These are phyloP conservation scores for Silurus asotus DNA, from an alignment of 2,113 vertebrate genomes.

Conservation along the genomic window DNA sequence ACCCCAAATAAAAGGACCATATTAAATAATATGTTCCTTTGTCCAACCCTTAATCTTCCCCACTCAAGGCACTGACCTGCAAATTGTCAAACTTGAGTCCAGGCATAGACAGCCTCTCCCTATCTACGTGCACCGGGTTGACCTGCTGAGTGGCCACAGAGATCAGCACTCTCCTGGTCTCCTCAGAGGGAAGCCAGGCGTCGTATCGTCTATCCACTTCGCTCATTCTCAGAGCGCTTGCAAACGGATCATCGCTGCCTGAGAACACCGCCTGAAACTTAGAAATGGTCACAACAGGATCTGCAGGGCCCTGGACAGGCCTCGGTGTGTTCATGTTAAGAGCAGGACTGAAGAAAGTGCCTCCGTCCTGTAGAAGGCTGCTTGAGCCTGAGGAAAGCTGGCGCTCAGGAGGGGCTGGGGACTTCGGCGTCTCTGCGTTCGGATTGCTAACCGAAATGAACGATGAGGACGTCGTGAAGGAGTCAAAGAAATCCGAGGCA, in stretches of 20 bases:
- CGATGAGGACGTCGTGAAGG: slow-evolving; percentile 85
- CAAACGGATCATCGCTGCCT: slow-evolving; percentile 88
- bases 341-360: slow-evolving; percentile 59
- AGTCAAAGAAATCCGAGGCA: slow-evolving; percentile 95
- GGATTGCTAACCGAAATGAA: slow-evolving; percentile 97
- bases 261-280: slow-evolving; percentile 91
- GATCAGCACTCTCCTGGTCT: slow-evolving; percentile 80
- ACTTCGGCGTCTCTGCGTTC: slow-evolving; percentile 76
- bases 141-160: slow-evolving; percentile 86
- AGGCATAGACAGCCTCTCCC: slow-evolving; percentile 90
- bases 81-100: slow-evolving; percentile 97
- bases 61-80: slow-evolving; percentile 75
- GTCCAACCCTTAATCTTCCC: not conserved
- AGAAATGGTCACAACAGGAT: slow-evolving; percentile 73
- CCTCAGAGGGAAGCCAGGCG: slow-evolving; percentile 90
- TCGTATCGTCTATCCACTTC: slow-evolving; percentile 92
- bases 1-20: too few species aligned
- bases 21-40: not conserved
- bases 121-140: slow-evolving; percentile 79
- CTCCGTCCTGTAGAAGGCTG: slow-evolving; percentile 55
- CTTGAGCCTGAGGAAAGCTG: slow-evolving; percentile 69
- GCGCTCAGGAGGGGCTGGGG: slow-evolving; percentile 64
- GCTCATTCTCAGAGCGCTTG: slow-evolving; percentile 90
- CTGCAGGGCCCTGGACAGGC: slow-evolving; percentile 58
- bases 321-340: slow-evolving; percentile 50